Percentiles rank a stretch among this genome's conserved stretches.
Conservation (phyloP, 2,113 vertebrate species). For the Oryzias celebensis region DNA sequence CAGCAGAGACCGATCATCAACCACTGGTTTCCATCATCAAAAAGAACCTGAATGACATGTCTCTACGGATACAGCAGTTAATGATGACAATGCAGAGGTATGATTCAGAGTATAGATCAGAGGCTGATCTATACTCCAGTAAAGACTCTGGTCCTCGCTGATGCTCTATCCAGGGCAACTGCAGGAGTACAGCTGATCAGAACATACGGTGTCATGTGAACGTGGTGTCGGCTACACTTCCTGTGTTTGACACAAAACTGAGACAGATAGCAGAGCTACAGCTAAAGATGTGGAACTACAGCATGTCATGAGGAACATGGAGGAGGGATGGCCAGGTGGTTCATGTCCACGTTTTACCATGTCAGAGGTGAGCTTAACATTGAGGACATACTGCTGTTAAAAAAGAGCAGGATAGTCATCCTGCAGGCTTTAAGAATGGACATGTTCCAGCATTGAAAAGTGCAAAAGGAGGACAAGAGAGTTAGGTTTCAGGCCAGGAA, state of each 20-base stretch:
- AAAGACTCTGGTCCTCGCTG: neutral
- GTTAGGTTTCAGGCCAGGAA: too few relatives aligned
- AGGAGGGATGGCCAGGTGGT: neutral
- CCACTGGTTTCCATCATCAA: neutral
- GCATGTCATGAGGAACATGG: too few relatives aligned
- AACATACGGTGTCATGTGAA: neutral
- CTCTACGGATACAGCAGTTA: neutral
- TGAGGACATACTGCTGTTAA: too few relatives aligned
- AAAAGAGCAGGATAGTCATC: too few relatives aligned
- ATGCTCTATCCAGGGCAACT: neutral
- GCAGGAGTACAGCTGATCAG: neutral
- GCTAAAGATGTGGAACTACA: too few relatives aligned
- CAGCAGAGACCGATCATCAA: neutral
- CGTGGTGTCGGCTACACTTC: too few relatives aligned
- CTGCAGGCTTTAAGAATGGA: too few relatives aligned
- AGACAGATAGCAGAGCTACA: too few relatives aligned
- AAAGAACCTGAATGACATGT: neutral
- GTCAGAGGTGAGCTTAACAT: neutral
- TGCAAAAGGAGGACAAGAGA: too few relatives aligned
- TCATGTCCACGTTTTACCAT: neutral
- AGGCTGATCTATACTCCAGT: neutral
- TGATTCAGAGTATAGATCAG: too few relatives aligned
- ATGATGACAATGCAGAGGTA: constrained; percentile 1
- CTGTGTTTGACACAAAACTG: too few relatives aligned
- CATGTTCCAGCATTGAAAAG: too few relatives aligned